Evolutionary conservation across 2,888 invertebrate genomes (phyloP), one percentile per base, ranked within the genome.

Genomic region (Agrotis clavis): DNA sequence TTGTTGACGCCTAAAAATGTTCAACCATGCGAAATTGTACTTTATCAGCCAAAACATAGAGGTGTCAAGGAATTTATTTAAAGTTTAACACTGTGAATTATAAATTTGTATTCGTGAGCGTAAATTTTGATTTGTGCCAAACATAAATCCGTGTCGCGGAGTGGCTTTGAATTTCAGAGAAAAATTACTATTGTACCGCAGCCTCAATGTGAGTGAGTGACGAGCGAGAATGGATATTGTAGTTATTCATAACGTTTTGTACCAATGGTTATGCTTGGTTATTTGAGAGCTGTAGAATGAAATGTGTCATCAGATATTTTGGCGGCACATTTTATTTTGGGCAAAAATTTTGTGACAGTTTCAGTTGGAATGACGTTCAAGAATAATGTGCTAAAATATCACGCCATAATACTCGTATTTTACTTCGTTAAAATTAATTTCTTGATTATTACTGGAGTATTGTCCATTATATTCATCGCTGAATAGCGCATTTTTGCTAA

Each of bases 71-170:
- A 53, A 63, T 67, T 77, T 79, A 61, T 65, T 71, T 71, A 65
- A 79, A 80, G 47, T 78, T 77, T 71, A 56, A 57, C 69, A 74
- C 35, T 45, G 67, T 74, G 72, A 65, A 79, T 71, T 68, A 63
- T 80, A 86, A 85, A 75, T 81, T 84, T 86, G 81, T 84, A 77
- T 77, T 75, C 74, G 66, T 50, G 69, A 77, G 85, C 83, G 88
- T 88, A 85, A 86, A 87, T 85, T 87, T 86, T 89, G 87, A 89
- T 89, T 87, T 89, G 86, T 89, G 86, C 81, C 77, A 81, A 78
- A 83, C 87, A 88, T 89, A 86, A 88, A 86, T 88, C 83, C 77
- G 56, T 71, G 85, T 88, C 77, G 75, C 72, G 19, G 62, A 79
- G 82, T 81, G 88, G 84, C 79, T 86, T 83, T 81, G 84, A 82